These are phyloP conservation scores for Cardinalis cardinalis DNA, from an alignment of 2,113 vertebrate genomes.

Conservation along the genomic window DNA sequence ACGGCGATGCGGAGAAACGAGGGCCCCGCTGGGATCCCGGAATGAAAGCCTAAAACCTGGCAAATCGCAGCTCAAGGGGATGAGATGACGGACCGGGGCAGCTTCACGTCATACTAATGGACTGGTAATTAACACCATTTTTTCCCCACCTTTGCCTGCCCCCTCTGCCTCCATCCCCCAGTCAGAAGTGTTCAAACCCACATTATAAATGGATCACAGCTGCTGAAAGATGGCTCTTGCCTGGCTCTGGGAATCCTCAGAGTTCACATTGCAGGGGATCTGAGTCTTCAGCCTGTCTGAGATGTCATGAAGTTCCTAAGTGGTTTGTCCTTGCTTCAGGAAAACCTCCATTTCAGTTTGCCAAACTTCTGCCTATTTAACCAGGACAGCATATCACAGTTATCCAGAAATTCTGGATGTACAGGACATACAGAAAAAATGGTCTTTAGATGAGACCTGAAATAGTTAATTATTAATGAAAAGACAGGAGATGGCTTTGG, in stretches of 20 bases:
- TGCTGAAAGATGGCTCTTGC: slow-evolving; percentile 41
- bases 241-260: not conserved
- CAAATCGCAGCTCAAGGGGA: not conserved
- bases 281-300: not conserved
- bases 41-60: slow-evolving; percentile 29
- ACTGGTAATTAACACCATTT: not conserved
- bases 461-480: not conserved
- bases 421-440: accelerated
- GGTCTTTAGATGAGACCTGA: not conserved
- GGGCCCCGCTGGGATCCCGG: not conserved
- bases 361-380: not conserved
- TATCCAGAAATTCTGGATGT: not conserved
- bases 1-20: slow-evolving; percentile 1
- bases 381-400: not conserved
- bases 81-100: slow-evolving; percentile 49
- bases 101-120: slow-evolving; percentile 41
- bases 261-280: not conserved
- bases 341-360: not conserved
- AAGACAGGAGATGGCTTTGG: not conserved
- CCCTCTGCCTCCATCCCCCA: not conserved
- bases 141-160: slow-evolving; percentile 8
- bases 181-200: not conserved
- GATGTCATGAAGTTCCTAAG: not conserved
- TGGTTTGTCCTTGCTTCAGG: not conserved
- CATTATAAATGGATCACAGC: slow-evolving; percentile 57